Base-by-base conservation (phyloP, 2,797 vertebrate species). In the Sciaenops ocellatus region DNA sequence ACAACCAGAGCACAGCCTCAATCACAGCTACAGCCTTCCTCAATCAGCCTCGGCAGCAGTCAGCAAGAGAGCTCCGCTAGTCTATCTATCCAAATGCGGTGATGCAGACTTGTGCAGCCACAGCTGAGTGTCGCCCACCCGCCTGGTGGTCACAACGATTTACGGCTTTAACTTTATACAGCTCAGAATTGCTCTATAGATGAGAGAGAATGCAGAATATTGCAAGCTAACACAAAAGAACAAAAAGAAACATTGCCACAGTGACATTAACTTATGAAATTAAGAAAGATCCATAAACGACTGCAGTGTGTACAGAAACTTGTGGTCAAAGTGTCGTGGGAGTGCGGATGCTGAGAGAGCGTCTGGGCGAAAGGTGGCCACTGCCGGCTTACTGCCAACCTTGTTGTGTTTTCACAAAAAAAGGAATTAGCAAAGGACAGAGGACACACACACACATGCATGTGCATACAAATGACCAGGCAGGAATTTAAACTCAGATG, bases 391-490 rank as follows among this genome's bases (percentile, higher is more conserved):
- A 38, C 65, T 75, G 57, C 74, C 70, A 79, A 65, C 63, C 46
- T 69, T 50, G 69, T 26, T 80, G 38, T 38, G 71, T 84, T 88
- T 83, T 79, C 42, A 79, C 60, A 34, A 63, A 79, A 66, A 81
- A 68, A 62, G 26, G 52, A 52, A 41, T 66, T 42, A 68, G 67
- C 66, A 84, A 60, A 68, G 57, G 47, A 57, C 82, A 6, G 44
- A 75, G 63, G 71, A 86, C 56, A 73, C 57, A 24, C 6, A 65
- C 72, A 55, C 51, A 76, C 75, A 73, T 51, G 59, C 54, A 69
- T 28, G 28, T 71, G 76, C 83, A 90, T 84, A 86, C 85, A 90
- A 88, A 93, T 90, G 77, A 78, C 69, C 79, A 64, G 38, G 60
- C 65, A 78, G 61, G 79, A 85, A 80, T 83, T 81, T 79, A 26